Conservation (phyloP, 2,888 invertebrate genomes). For the Idaea straminata region DNA sequence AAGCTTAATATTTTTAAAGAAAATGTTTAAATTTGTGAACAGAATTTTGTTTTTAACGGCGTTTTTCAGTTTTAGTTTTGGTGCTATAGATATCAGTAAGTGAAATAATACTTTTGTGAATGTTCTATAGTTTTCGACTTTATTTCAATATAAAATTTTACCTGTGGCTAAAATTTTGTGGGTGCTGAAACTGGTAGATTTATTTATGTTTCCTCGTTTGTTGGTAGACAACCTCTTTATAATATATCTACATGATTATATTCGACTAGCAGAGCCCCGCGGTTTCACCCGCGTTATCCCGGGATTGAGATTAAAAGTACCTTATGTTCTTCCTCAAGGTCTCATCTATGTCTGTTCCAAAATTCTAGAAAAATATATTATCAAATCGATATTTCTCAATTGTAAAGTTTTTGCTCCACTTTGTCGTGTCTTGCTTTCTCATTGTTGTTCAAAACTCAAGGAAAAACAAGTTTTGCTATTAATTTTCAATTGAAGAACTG, state of each 20-base stretch:
- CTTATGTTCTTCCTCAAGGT: too few species aligned
- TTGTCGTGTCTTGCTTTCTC: too few species aligned
- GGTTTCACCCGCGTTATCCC: too few species aligned
- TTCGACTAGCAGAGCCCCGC: too few species aligned
- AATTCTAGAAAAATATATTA: too few species aligned
- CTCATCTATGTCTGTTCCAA: too few species aligned
- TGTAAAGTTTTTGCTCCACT: too few species aligned
- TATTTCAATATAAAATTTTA: background rate
- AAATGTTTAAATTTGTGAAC: constrained; percentile 18
- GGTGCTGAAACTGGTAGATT: background rate
- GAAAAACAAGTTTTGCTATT: too few species aligned
- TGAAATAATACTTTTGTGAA: constrained; percentile 11
- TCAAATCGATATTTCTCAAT: too few species aligned
- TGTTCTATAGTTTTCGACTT: background rate
- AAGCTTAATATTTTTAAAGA: constrained; percentile 7
- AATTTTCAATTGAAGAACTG: too few species aligned
- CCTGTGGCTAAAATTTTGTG: background rate
- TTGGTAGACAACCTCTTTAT: background rate
- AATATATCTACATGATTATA: background rate
- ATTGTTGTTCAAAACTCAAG: too few species aligned
- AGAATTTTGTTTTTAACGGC: constrained; percentile 34
- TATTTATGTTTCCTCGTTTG: background rate
- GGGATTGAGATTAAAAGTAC: too few species aligned
- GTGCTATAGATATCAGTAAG: constrained; percentile 58
- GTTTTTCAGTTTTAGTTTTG: constrained; percentile 39